Evolutionary conservation across 2,113 vertebrate genomes (phyloP).

Genomic region (Nyctibius bracteatus): DNA sequence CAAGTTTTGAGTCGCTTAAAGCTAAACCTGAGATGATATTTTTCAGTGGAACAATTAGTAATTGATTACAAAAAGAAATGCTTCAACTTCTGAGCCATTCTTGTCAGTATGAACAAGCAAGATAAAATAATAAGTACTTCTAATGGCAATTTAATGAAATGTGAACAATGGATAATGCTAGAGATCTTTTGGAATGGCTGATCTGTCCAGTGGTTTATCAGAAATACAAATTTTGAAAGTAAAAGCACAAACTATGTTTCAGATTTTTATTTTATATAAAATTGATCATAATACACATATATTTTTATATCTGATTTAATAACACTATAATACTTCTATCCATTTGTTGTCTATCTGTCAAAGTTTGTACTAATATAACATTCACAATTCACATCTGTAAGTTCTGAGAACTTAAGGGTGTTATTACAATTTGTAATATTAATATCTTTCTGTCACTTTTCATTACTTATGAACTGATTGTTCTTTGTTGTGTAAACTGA

Average conservation of each 20-base stretch:
- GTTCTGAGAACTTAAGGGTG: background rate
- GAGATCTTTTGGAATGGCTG: background rate
- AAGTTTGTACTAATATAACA: background rate
- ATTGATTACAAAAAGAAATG: background rate
- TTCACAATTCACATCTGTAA: background rate
- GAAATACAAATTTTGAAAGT: background rate
- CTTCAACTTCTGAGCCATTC: background rate
- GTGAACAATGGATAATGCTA: background rate
- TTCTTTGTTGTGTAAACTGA: background rate
- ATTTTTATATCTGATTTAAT: conserved; percentile 10
- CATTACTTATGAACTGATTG: background rate
- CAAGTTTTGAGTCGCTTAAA: background rate
- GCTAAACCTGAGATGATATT: background rate
- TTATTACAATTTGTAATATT: background rate
- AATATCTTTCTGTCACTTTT: background rate
- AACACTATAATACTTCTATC: background rate
- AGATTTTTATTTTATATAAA: background rate
- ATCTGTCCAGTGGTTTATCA: background rate
- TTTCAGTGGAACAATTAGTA: background rate
- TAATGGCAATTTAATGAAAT: background rate
- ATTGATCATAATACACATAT: background rate
- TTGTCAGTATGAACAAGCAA: background rate
- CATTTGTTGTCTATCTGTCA: background rate
- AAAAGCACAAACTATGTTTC: background rate
- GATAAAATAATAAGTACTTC: background rate